These are phyloP conservation scores for Cantharis lateralis DNA, from an alignment of 2,888 invertebrate species.

Conservation along the genomic window DNA sequence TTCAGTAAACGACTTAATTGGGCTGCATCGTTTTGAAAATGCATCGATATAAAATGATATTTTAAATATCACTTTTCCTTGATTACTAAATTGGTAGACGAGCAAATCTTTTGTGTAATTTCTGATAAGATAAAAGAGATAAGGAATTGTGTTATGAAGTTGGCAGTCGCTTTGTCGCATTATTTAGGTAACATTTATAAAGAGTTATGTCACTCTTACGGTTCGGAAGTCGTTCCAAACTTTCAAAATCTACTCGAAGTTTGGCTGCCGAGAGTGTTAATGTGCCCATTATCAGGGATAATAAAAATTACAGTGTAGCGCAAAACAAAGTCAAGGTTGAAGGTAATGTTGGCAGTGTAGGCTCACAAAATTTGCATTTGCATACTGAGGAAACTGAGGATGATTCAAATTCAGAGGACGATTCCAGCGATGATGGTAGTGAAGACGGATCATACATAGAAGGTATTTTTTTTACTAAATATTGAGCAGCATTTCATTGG, in stretches of 20 bases:
- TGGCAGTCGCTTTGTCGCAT: background rate
- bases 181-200: background rate
- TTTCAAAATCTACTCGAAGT: constrained; percentile 12
- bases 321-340: background rate
- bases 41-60: background rate
- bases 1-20: too few relatives aligned
- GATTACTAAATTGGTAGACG: background rate
- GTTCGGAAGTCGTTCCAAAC: constrained; percentile 10
- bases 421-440: background rate
- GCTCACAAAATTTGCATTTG: background rate
- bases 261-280: background rate
- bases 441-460: background rate
- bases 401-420: background rate
- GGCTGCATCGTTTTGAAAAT: background rate
- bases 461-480: background rate
- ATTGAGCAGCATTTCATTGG: too few relatives aligned
- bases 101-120: constrained; percentile 1
- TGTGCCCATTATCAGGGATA: background rate
- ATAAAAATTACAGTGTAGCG: background rate
- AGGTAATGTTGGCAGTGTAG: background rate
- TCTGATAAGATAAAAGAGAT: constrained; percentile 25
- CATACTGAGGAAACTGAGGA: background rate
- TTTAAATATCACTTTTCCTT: background rate
- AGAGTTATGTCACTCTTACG: constrained; percentile 18
- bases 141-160: background rate